A percentile compares a stretch with the other conserved stretches of the same genome.
These are phyloP conservation scores for Champsocephalus gunnari DNA, from an alignment of 2,797 vertebrate genomes.

Conservation along the genomic window DNA sequence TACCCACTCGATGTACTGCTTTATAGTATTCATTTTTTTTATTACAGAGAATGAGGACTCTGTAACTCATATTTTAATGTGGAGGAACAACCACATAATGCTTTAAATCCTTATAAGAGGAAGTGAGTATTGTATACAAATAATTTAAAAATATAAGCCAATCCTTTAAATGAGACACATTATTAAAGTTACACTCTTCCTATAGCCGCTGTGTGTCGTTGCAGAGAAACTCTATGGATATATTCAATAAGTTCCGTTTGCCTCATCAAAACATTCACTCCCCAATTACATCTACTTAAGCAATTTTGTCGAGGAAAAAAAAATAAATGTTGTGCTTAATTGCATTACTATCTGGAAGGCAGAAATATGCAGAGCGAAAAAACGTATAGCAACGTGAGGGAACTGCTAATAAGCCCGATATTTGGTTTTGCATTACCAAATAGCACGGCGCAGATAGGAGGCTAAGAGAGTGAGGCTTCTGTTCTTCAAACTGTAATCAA, in stretches of 20 bases:
- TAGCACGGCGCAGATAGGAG: conserved; percentile 72
- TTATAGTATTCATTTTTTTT: not conserved
- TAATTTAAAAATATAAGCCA: not conserved
- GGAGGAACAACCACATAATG: conserved; percentile 1
- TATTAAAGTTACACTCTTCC: conserved; percentile 34
- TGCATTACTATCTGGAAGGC: conserved; percentile 88
- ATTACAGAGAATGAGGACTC: not conserved
- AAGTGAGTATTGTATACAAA: conserved; percentile 17
- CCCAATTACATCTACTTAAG: conserved; percentile 86
- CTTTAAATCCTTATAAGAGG: conserved; percentile 6
- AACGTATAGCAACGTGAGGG: conserved; percentile 83
- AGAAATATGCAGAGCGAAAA: conserved; percentile 85
- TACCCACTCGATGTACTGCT: not conserved
- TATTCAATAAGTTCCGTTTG: conserved; percentile 75
- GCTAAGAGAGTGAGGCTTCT: conserved; percentile 65
- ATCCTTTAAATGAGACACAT: conserved; percentile 25
- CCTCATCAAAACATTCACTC: conserved; percentile 79
- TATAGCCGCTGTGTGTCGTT: conserved; percentile 45
- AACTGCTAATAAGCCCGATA: conserved; percentile 85
- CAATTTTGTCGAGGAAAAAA: conserved; percentile 76
- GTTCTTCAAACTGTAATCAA: conserved; percentile 76
- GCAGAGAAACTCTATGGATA: conserved; percentile 62
- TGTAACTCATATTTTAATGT: conserved; percentile 2
- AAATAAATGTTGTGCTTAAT: conserved; percentile 82
- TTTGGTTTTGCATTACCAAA: conserved; percentile 82